Evolutionary conservation across 1,140 invertebrate genomes (phyloP).

Genomic region (Anthonomus grandis): DNA sequence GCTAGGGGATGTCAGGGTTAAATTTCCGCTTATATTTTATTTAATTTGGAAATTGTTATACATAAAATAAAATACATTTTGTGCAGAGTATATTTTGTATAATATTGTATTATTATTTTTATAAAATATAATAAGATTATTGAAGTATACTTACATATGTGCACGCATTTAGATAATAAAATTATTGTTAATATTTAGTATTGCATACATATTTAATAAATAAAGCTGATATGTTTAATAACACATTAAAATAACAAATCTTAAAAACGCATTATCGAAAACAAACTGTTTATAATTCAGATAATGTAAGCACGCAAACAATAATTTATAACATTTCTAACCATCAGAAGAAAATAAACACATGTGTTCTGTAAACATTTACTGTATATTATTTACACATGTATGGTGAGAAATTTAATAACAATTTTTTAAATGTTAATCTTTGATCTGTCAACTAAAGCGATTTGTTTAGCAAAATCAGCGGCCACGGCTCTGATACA

Average conservation of each 20-base stretch:
- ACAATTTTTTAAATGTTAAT: slow-evolving; percentile 23
- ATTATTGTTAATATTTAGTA: no score
- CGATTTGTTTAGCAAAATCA: slow-evolving; percentile 25
- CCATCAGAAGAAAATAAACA: slow-evolving; percentile 17
- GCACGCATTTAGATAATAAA: no score
- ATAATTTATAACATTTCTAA: slow-evolving; percentile 25
- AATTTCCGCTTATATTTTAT: no score
- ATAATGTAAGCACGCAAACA: slow-evolving; percentile 18
- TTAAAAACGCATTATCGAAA: background rate
- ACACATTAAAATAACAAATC: no score
- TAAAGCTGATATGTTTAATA: background rate
- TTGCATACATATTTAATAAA: no score
- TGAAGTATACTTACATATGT: no score
- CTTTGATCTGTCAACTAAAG: slow-evolving; percentile 25
- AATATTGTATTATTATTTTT: no score
- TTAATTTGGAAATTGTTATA: no score
- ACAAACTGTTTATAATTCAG: slow-evolving; percentile 17
- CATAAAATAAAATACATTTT: no score
- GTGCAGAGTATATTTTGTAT: no score
- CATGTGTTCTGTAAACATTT: slow-evolving; percentile 24
- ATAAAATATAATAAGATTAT: no score
- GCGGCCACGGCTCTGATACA: slow-evolving; percentile 16
- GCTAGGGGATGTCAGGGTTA: no score
- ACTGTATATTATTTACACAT: slow-evolving; percentile 22
- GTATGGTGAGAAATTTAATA: slow-evolving; percentile 23